Conservation (phyloP, 2,888 invertebrate species). For the Sminthurinus aureus region DNA sequence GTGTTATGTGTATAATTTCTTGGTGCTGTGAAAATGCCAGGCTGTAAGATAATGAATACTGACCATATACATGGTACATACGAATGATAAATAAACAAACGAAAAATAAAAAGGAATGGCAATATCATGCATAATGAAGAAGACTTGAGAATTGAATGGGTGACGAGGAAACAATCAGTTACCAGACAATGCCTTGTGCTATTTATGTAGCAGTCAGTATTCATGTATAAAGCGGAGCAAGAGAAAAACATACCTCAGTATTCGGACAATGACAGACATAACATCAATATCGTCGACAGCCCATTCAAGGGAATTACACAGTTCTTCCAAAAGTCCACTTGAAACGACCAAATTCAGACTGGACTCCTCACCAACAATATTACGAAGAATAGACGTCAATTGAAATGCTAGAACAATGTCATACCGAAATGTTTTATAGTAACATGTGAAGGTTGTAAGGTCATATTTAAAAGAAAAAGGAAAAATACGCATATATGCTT, state of each 20-base stretch:
- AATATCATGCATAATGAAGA: not conserved
- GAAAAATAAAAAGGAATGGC: not conserved
- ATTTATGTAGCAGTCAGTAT: too few species aligned
- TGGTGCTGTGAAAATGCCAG: too few species aligned
- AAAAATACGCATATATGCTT: not conserved
- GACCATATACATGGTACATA: not conserved
- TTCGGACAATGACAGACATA: constrained; percentile 56
- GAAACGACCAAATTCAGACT: constrained; percentile 47
- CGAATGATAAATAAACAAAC: not conserved
- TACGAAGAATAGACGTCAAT: constrained; percentile 59
- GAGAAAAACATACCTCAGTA: constrained; percentile 45
- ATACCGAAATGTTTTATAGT: not conserved
- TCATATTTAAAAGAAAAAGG: not conserved
- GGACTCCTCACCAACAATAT: constrained; percentile 56
- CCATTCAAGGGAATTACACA: constrained; percentile 56
- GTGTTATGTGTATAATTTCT: too few species aligned
- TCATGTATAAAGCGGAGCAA: too few species aligned
- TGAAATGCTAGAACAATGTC: constrained; percentile 45
- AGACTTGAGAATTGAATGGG: constrained; percentile 17
- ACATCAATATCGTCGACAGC: constrained; percentile 58
- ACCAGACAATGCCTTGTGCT: too few species aligned
- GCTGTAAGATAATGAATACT: too few species aligned
- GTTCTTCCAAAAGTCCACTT: constrained; percentile 55
- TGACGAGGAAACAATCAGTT: too few species aligned
- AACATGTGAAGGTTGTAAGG: not conserved